A percentile compares a stretch with the other conserved stretches of the same genome.
These are phyloP conservation scores for Odontomyia ornata DNA, from an alignment of 2,888 invertebrate genomes.

Conservation along the genomic window DNA sequence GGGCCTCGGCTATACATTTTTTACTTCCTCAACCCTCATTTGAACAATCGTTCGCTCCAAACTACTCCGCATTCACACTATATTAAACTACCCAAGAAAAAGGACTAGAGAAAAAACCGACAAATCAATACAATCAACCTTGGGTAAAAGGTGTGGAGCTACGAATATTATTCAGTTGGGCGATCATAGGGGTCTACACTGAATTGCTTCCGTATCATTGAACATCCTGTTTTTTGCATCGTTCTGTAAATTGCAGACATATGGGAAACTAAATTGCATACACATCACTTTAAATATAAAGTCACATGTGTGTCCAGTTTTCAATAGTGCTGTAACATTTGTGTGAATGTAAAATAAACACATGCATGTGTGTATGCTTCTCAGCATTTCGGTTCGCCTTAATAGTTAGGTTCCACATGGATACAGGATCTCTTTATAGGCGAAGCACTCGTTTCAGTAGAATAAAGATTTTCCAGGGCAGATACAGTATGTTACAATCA, in stretches of 20 bases:
- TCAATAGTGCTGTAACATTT: background rate
- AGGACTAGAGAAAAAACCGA: background rate
- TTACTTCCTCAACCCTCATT: too few relatives aligned
- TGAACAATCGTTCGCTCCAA: too few relatives aligned
- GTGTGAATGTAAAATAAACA: background rate
- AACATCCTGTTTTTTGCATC: background rate
- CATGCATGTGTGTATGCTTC: background rate
- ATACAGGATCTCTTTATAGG: background rate
- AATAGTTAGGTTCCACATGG: background rate
- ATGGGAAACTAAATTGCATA: constrained; percentile 11
- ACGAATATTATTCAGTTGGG: constrained; percentile 38
- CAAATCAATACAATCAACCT: constrained; percentile 6
- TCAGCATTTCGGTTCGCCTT: constrained; percentile 10
- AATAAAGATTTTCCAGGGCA: background rate
- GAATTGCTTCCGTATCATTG: constrained; percentile 41
- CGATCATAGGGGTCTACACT: constrained; percentile 19
- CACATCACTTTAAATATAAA: constrained; percentile 19
- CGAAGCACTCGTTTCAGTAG: background rate
- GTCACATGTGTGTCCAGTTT: background rate
- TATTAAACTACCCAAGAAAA: background rate
- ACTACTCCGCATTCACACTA: too few relatives aligned
- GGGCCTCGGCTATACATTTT: too few relatives aligned
- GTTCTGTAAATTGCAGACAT: constrained; percentile 9
- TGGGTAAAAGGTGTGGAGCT: constrained; percentile 10
- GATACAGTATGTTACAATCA: constrained; percentile 28